Evolutionary conservation across 2,888 invertebrate species (phyloP), one percentile per base, ranked within the genome.

Genomic region (Cephus nigrinus): DNA sequence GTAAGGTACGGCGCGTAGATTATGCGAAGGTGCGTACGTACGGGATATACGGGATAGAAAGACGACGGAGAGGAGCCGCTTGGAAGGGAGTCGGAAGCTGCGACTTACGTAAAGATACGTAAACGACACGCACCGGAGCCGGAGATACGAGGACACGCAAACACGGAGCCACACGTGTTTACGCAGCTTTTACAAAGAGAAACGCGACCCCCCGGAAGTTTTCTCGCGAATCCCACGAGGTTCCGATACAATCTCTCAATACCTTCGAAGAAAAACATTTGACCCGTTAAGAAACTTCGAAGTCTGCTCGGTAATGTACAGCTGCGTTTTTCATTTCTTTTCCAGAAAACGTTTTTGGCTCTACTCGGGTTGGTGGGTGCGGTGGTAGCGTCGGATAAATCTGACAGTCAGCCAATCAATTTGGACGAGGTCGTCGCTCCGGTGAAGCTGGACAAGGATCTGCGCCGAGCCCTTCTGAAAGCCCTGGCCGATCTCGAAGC

Each of bases 401-500:
- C 83, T 4, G 71, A 83, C 15, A 84, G 82, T 23, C 76, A 82
- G 68, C 77, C 83, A 4, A 83, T 32, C 11, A 30, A 69, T 32
- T 69, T 31, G 30, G 78, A 76, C 33, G 76, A 40, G 30, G 55
- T 69, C 40, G 55, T 35, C 77, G 91, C 94, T 3, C 94, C 95
- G 1, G 93, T 94, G 1, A 94, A 95, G 79, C 91, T 96, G 77
- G 96, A 96, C 89, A 95, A 95, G 73, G 95, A 95, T 81, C 93
- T 97, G 55, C 93, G 96, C 30, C 94, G 95, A 90, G 97, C 96
- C 1, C 92, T 97, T 71, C 92, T 97, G 9, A 95, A 95, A 91
- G 97, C 96, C 15, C 92, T 97, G 5, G 95, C 94, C 75, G 96
- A 96, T 86, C 92, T 97, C 75, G 96, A 97, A 91, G 94, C 94